Evolutionary conservation across 1,140 invertebrate species (phyloP), one percentile per base, ranked within the genome.

Genomic region (Aphidius gifuensis): DNA sequence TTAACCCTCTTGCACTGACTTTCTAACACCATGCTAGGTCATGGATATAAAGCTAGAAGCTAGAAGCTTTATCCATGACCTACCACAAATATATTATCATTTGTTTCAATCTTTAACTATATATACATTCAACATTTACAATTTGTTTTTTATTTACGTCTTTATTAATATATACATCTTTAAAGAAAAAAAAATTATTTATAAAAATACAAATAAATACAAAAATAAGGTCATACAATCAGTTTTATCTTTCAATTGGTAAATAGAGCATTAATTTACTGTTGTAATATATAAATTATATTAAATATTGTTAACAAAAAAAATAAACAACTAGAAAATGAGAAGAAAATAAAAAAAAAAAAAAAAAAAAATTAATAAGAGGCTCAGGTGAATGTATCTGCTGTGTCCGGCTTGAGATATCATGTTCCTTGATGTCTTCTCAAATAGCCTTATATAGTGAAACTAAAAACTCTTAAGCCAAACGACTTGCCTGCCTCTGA

Each of bases 351-450:
- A 7, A 44, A 8, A 8, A 8, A 44, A 44, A 44, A 44, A 44
- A 44, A 7, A 4, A 44, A 44, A 7, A 11, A 11, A 32, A 32
- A 32, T 32, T 32, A 32, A 4, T 80, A 80, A 80, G 76, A 74
- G 71, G 77, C 78, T 80, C 76, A 79, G 75, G 72, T 74, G 72
- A 71, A 72, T 71, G 71, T 76, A 75, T 78, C 71, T 69, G 63
- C 62, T 63, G 71, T 72, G 77, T 79, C 79, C 79, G 77, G 78
- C 77, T 81, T 73, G 73, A 69, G 66, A 72, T 74, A 79, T 81
- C 78, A 71, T 75, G 71, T 81, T 81, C 66, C 78, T 62, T 61
- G 64, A 63, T 71, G 74, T 68, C 76, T 74, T 79, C 78, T 81
- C 76, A 68, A 73, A 77, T 80, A 68, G 73, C 74, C 65, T n/a